Evolutionary conservation across 37 sponge, comb jelly and placozoan species (phyloP), one percentile per base, ranked within the genome.

Genomic region (Mnemiopsis leidyi): DNA sequence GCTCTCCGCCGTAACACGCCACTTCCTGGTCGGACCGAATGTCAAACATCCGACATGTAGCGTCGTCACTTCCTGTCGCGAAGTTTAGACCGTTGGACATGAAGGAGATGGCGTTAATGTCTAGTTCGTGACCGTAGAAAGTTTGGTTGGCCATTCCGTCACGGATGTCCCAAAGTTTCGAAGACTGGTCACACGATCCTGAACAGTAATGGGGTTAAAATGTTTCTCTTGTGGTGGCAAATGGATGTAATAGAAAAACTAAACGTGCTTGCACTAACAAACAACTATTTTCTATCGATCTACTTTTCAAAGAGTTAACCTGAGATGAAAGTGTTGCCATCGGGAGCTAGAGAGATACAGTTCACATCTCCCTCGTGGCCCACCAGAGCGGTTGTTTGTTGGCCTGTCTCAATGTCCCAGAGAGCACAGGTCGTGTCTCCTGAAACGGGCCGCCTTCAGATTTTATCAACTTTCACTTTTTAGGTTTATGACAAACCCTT

Each of bases 301-400:
- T n/a, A n/a, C n/a, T n/a, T n/a, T n/a, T n/a, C n/a, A n/a, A n/a
- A n/a, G n/a, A n/a, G n/a, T n/a, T n/a, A n/a, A 85, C 90, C 90
- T 39, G 97, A 96, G 3, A 98, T 95, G 94, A 98, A 97, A 32
- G 95, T 93, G 95, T 94, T 96, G 34, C 94, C 82, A 61, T 97
- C 97, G 21, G 97, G 95, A 0, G 95, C 94, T 36, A 98, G 88
- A 26, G 97, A 97, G 69, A 98, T 93, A 85, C 99, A 97, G 97
- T 97, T 98, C 28, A 98, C 99, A 93, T 98, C 99, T 24, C 99
- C 99, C 69, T 96, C 97, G 93, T 98, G 99, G 5, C 99, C 99
- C 29, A 5, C 39, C 77, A 98, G 96, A 30, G 93, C 61, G 35
- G 94, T 92, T 0, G 82, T 90, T 69, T 93, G 93, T 67, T 98